Evolutionary conservation across 2,888 invertebrate genomes (phyloP), one percentile per base, ranked within the genome.

Genomic region (Seira ritae): DNA sequence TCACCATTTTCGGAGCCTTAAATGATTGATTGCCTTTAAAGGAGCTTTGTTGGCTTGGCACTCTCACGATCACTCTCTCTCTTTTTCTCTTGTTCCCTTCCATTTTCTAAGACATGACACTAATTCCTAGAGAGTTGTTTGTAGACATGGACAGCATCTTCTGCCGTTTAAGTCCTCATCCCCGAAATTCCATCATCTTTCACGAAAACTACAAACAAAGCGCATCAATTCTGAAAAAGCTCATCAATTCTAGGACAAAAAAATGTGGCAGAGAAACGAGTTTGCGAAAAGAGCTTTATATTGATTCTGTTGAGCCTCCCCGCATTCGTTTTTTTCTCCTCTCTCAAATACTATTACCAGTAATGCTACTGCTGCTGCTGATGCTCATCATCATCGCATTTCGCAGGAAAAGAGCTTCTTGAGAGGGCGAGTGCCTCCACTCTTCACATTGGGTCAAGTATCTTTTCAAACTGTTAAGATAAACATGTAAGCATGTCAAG

Each of bases 11-110:
- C 22, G 20, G 8, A 62, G 15, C 55, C 10, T 62, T 62, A 62
- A 62, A 62, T 62, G 62, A 62, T 62, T 62, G 62, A 62, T 62
- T 62, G 62, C 62, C 20, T 62, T 62, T 62, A 62, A 62, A 62
- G 62, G 20, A 62, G 62, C 62, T 62, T 62, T 62, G 62, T 62
- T 62, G 22, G 62, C 62, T 62, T 20, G 62, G 62, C 22, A 19
- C 62, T 62, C 22, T 62, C 20, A n/a, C 62, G 62, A 50, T 50
- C 50, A 50, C 15, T 50, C 15, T 50, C 17, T 50, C 15, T 50
- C 50, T n/a, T 62, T n/a, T 62, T 20, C 62, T 20, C 20, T 62
- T 62, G 62, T 12, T 62, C n/a, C 22, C 62, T 12, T n/a, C 62
- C 62, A 62, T 62, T 62, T 62, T 62, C 62, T 62, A 62, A 62